These are phyloP conservation scores for Scolopax rusticola DNA, from an alignment of 2,797 vertebrate genomes.

Conservation along the genomic window DNA sequence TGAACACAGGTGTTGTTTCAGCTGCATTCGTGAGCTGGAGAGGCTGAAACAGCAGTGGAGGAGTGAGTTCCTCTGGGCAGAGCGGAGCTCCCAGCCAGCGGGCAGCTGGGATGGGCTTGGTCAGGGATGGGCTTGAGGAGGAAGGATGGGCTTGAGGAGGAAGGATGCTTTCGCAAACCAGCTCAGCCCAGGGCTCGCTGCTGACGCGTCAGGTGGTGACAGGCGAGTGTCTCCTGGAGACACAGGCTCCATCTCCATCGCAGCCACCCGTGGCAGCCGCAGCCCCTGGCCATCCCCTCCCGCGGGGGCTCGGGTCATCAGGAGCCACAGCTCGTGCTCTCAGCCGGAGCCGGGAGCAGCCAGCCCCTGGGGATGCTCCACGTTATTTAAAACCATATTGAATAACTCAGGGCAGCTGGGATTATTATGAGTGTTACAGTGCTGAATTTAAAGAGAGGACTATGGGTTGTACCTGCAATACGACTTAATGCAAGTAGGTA, in stretches of 20 bases:
- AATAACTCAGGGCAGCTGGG: neutral
- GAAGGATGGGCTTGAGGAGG: neutral
- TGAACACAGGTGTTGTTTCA: neutral
- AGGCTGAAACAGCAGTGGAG: rapidly evolving
- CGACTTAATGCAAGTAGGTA: slow-evolving; percentile 64
- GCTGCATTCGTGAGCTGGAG: neutral
- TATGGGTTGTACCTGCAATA: neutral
- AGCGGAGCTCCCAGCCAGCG: neutral
- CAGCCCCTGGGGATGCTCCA: rapidly evolving
- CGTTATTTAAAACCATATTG: rapidly evolving
- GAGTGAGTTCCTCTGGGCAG: neutral
- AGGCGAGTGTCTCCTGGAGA: slow-evolving; percentile 65
- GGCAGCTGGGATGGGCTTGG: neutral
- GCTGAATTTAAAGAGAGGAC: slow-evolving; percentile 7
- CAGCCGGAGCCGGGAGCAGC: rapidly evolving
- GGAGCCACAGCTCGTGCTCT: neutral
- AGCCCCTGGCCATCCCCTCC: neutral
- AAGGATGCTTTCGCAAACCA: neutral
- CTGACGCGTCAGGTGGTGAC: slow-evolving; percentile 55
- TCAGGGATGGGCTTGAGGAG: neutral
- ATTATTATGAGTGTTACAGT: neutral
- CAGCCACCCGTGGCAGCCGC: slow-evolving; percentile 81
- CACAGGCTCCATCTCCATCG: slow-evolving; percentile 62
- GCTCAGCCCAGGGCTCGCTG: slow-evolving; percentile 4
- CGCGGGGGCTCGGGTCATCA: rapidly evolving